Evolutionary conservation across 1,140 invertebrate species (phyloP).

Genomic region (Scylla paramamosain): DNA sequence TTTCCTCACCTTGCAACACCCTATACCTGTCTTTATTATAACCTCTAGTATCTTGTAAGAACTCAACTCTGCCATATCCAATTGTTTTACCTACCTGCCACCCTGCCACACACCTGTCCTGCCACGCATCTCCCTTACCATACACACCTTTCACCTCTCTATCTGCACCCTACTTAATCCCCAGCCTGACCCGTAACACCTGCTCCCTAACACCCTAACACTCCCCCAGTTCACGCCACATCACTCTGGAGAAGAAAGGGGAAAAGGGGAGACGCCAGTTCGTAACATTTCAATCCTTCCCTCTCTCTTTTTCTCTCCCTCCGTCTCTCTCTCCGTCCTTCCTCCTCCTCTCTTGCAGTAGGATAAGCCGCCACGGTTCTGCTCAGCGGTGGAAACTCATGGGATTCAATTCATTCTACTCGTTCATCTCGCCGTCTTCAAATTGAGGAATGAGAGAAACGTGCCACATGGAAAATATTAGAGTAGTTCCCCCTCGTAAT

Average conservation of each 20-base stretch:
- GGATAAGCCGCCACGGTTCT: too few species aligned
- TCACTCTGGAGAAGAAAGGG: not conserved
- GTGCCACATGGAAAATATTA: not conserved
- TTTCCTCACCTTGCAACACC: too few species aligned
- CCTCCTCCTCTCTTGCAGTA: not conserved
- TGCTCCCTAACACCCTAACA: too few species aligned
- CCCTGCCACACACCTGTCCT: not conserved
- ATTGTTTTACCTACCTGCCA: not conserved
- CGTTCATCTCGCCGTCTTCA: not conserved
- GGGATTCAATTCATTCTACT: not conserved
- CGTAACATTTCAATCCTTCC: not conserved
- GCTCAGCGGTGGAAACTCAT: too few species aligned
- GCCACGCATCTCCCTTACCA: not conserved
- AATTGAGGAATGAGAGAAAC: not conserved
- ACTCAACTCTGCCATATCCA: too few species aligned
- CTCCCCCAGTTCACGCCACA: too few species aligned
- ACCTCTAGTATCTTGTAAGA: too few species aligned
- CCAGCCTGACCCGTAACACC: not conserved
- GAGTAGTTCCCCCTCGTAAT: not conserved
- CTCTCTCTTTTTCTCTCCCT: not conserved
- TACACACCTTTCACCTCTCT: not conserved
- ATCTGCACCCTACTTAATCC: not conserved
- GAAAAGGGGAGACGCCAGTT: not conserved
- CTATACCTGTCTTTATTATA: not conserved
- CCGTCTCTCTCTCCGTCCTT: not conserved